Evolutionary conservation across 2,797 vertebrate genomes (phyloP), one percentile per base, ranked within the genome.

Genomic region (Margarornis squamiger): DNA sequence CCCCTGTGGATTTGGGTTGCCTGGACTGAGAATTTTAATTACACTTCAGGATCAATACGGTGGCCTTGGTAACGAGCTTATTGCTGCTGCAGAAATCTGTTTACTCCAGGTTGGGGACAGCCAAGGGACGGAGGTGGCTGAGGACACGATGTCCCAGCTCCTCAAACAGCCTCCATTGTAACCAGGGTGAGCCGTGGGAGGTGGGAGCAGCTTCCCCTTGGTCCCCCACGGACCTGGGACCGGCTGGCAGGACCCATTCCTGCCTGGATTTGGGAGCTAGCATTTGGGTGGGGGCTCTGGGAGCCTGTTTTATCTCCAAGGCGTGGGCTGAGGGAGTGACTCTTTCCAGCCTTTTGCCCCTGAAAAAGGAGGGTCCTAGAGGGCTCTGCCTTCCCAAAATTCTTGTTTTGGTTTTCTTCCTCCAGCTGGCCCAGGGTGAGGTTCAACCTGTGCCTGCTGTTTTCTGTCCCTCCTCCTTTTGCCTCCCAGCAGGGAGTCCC

Each of bases 51-150:
- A 98, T 98, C 98, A 98, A 97, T 98, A 97, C 94, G 58, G 97
- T 98, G 97, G 90, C 97, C 97, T 97, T 98, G 97, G 98, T 97
- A 98, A 98, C 97, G 75, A 95, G 92, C 97, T 97, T 79, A 80
- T 95, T 97, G 97, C 97, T 94, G 95, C 97, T 95, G 95, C 97
- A 98, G 96, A 97, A 98, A 97, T 97, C 97, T 98, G 97, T 98
- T 98, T 98, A 95, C 95, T 96, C 95, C 86, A 80, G 94, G 82
- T 95, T 96, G 96, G 78, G 95, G 93, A 80, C 90, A 96, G 96
- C 97, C 97, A 96, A 95, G 94, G 96, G 90, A 77, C 94, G 59
- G 90, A 83, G 80, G 95, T 97, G 95, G 92, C 93, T 36, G 73
- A 86, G 97, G 94, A 98, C 97, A 96, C 46, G 78, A 80, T 97